phyloP scores from a whole-genome alignment of 1,140 invertebrate species.

The Chironomus striatipennis region DNA sequence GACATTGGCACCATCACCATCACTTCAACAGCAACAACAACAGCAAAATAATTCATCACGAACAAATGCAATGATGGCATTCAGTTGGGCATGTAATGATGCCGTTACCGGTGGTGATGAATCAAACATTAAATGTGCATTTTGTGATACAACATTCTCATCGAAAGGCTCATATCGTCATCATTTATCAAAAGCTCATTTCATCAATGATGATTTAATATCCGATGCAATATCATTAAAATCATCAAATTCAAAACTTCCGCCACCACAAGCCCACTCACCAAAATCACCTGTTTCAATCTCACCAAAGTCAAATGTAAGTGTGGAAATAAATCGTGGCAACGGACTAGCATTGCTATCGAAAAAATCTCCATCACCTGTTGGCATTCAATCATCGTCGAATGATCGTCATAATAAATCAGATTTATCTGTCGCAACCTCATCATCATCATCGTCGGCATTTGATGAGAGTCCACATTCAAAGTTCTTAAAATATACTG shows the following conservation, averaged over 20 bases:
- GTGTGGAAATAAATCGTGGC: neutral
- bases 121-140: conserved; percentile 89
- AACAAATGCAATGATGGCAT: conserved; percentile 74
- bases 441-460: conserved; percentile 35
- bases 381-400: conserved; percentile 11
- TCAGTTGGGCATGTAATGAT: conserved; percentile 90
- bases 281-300: conserved; percentile 28
- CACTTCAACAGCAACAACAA: conserved; percentile 29
- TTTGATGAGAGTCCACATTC: conserved; percentile 90
- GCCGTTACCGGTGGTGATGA: conserved; percentile 58
- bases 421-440: conserved; percentile 21
- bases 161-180: conserved; percentile 95
- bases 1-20: conserved; percentile 29
- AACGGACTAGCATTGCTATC: neutral
- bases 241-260: conserved; percentile 38
- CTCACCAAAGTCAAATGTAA: conserved; percentile 17
- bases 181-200: conserved; percentile 93
- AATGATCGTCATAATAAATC: conserved; percentile 25
- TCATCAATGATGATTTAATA: conserved; percentile 81
- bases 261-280: conserved; percentile 34
- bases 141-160: conserved; percentile 92
- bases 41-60: conserved; percentile 39
- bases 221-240: conserved; percentile 59
- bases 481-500: conserved; percentile 94
- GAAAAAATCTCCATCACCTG: conserved; percentile 20